phyloP scores from a whole-genome alignment of 2,888 invertebrate genomes.

The Suillia variegata region DNA sequence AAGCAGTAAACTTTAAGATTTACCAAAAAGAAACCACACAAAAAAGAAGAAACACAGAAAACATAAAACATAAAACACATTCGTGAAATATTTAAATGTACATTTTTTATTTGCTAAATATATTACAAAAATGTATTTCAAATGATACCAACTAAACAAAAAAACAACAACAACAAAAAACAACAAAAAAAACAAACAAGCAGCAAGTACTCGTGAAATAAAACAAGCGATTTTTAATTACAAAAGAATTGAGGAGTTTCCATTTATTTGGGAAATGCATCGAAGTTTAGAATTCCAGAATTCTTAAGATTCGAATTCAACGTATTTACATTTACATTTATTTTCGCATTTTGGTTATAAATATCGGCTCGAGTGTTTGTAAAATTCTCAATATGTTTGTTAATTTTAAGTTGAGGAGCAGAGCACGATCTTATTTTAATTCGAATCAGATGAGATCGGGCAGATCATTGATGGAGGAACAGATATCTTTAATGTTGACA shows the following conservation, averaged over 20 bases:
- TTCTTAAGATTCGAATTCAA: too few relatives aligned
- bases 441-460: slow-evolving; percentile 50
- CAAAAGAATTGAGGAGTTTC: slow-evolving; percentile 8
- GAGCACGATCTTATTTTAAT: too few relatives aligned
- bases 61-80: not conserved
- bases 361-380: too few relatives aligned
- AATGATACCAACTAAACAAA: slow-evolving; percentile 3
- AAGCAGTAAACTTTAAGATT: not conserved
- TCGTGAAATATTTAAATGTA: slow-evolving; percentile 9
- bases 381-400: too few relatives aligned
- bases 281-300: slow-evolving; percentile 26
- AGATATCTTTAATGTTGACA: slow-evolving; percentile 44
- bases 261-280: not conserved
- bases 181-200: slow-evolving; percentile 29
- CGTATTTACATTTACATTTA: too few relatives aligned
- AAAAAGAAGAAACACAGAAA: too few relatives aligned
- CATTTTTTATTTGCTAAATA: slow-evolving; percentile 5
- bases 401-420: too few relatives aligned
- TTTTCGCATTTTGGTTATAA: too few relatives aligned
- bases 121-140: slow-evolving; percentile 7
- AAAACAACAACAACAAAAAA: slow-evolving; percentile 16
- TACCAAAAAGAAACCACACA: too few relatives aligned
- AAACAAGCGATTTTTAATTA: slow-evolving; percentile 49
- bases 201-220: slow-evolving; percentile 26
- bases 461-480: slow-evolving; percentile 32